Conservation (phyloP, 2,888 invertebrate genomes). For the Dasysyrphus albostriatus region DNA sequence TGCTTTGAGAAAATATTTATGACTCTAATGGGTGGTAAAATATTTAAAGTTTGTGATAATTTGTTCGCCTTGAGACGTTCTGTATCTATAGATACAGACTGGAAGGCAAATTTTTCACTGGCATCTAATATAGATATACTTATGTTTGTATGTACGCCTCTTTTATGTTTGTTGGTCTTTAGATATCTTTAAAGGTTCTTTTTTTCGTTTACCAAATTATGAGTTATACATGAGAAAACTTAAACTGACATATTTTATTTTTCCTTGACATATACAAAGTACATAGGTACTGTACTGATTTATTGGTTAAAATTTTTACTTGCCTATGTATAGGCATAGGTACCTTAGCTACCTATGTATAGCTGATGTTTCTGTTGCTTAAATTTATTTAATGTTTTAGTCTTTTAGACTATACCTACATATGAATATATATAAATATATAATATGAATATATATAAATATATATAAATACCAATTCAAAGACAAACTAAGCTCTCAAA, state of each 20-base stretch:
- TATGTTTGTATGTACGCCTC: too few species aligned
- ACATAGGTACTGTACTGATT: not conserved
- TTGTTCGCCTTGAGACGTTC: conserved; percentile 34
- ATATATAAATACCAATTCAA: too few species aligned
- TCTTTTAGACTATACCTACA: too few species aligned
- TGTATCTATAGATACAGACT: not conserved
- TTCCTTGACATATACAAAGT: not conserved
- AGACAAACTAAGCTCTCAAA: too few species aligned
- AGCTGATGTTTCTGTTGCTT: too few species aligned
- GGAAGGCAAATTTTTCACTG: not conserved
- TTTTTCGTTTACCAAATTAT: not conserved
- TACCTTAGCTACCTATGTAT: too few species aligned
- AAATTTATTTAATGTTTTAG: too few species aligned
- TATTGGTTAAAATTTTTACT: too few species aligned
- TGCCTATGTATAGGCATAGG: too few species aligned
- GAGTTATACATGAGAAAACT: not conserved
- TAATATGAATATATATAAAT: too few species aligned
- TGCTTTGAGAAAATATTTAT: conserved; percentile 57
- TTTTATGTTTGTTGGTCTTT: conserved; percentile 8
- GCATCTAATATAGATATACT: not conserved
- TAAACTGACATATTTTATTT: conserved; percentile 11
- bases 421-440: too few species aligned
- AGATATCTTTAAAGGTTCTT: not conserved
- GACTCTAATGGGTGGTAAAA: conserved; percentile 46
- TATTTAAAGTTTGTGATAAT: conserved; percentile 39